Conservation (phyloP, 92 coral and sea anemone genomes). For the Epizoanthus fatuus region DNA sequence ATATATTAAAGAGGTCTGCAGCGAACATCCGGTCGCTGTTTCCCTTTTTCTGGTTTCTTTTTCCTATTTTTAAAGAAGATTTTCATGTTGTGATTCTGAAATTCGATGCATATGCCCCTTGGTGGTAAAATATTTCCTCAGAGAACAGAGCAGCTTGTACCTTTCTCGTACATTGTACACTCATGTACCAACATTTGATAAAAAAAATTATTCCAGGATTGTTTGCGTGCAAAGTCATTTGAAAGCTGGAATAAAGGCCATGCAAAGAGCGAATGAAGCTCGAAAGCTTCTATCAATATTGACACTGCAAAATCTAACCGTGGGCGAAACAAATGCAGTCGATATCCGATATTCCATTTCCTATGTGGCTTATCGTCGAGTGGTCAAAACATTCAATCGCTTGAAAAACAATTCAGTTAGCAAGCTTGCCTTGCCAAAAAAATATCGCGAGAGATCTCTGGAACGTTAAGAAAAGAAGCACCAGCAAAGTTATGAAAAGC, state of each 20-base stretch:
- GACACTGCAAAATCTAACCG: neutral
- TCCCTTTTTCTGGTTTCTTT: neutral
- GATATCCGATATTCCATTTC: conserved; percentile 13
- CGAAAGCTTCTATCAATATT: neutral
- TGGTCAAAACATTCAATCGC: no score
- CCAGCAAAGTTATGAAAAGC: no score
- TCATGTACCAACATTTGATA: neutral
- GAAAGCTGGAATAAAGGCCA: neutral
- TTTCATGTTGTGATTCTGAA: conserved; percentile 30
- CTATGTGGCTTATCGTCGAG: neutral
- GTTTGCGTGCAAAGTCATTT: neutral
- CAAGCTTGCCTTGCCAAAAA: no score
- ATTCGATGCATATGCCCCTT: conserved; percentile 31
- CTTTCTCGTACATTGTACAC: neutral
- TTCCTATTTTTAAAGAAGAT: neutral
- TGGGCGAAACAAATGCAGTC: neutral
- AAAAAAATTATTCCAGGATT: neutral
- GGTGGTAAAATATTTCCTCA: neutral
- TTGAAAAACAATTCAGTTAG: no score
- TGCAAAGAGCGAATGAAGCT: neutral
- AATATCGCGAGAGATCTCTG: no score
- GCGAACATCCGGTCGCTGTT: no score
- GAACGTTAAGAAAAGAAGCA: no score
- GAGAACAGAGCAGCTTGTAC: conserved; percentile 8
- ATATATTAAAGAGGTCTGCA: no score